Evolutionary conservation across 2,888 invertebrate species (phyloP), one percentile per base, ranked within the genome.

Genomic region (Polymixis flavicincta): DNA sequence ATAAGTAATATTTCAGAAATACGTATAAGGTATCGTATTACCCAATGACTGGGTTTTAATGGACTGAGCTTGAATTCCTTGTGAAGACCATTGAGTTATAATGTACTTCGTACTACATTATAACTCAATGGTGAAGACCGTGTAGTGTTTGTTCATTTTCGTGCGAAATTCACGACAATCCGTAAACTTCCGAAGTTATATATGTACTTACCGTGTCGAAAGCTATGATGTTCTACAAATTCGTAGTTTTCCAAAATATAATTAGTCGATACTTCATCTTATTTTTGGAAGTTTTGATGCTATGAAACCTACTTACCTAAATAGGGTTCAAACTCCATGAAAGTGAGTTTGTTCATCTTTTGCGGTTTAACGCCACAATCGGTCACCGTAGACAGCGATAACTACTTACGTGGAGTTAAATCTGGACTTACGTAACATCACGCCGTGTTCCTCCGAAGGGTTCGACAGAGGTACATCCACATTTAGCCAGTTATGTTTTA

Each of bases 321-420:
- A 32, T 14, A 3, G 2, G 22, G 22, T 28, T 28, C 0, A 54
- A 9, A 17, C 11, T 54, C 8, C 22, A 32, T n/a, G 22, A 63
- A 63, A 63, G 37, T 25, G 63, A 42, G 14, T 61, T 67, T 37
- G 14, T 14, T 25, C 25, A 25, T 8, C n/a, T 37, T 67, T 66
- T 57, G 66, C 66, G 59, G 66, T 66, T 19, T 19, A 17, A 52
- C 11, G 11, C 66, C n/a, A 14, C 22, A n/a, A n/a, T 66, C 32
- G 32, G 32, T 19, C 57, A 57, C 37, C 11, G 32, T 22, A 14
- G 5, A 37, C 37, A 37, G 14, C 22, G 14, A 9, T 48, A 9
- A 65, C 22, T 50, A 9, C 2, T 11, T 17, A 17, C 7, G 22
- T 32, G 32, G 6, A 59, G 32, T 11, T 11, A 22, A 22, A 59